phyloP scores from a whole-genome alignment of 2,888 invertebrate genomes.

The Galerucella calmariensis region DNA sequence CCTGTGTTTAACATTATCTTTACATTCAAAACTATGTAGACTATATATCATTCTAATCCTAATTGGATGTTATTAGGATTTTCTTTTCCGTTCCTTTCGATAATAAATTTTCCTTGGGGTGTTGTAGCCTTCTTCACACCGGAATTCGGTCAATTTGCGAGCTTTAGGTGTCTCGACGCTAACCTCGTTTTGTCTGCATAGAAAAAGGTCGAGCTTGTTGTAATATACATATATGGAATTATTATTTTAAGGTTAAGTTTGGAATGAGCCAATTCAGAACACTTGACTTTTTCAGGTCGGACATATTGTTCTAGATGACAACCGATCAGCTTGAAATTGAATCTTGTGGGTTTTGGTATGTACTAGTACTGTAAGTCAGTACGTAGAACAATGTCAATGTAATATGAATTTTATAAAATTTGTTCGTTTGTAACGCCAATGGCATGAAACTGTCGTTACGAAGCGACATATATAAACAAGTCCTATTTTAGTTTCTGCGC shows the following conservation, averaged over 20 bases:
- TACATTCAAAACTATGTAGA: not conserved
- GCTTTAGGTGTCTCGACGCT: not conserved
- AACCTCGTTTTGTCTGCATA: not conserved
- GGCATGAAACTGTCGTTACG: too few species aligned
- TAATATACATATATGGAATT: not conserved
- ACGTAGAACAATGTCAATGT: too few species aligned
- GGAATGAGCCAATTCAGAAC: too few species aligned
- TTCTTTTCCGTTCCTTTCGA: constrained; percentile 11
- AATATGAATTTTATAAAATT: too few species aligned
- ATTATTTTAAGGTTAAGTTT: not conserved
- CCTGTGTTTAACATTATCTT: not conserved
- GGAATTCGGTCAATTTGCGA: constrained; percentile 6
- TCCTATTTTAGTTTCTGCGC: too few species aligned
- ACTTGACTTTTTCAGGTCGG: too few species aligned
- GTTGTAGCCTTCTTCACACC: not conserved
- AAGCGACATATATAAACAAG: too few species aligned
- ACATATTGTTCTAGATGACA: too few species aligned
- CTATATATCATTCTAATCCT: constrained; percentile 10
- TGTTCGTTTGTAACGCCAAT: too few species aligned
- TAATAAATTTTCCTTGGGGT: constrained; percentile 12
- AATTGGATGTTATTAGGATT: constrained; percentile 16
- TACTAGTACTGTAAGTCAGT: too few species aligned
- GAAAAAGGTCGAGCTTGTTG: not conserved
- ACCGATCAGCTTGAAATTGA: too few species aligned
- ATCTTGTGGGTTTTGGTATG: too few species aligned